Evolutionary conservation across 2,888 invertebrate genomes (phyloP), one percentile per base, ranked within the genome.

Genomic region (Trichogramma evanescens): DNA sequence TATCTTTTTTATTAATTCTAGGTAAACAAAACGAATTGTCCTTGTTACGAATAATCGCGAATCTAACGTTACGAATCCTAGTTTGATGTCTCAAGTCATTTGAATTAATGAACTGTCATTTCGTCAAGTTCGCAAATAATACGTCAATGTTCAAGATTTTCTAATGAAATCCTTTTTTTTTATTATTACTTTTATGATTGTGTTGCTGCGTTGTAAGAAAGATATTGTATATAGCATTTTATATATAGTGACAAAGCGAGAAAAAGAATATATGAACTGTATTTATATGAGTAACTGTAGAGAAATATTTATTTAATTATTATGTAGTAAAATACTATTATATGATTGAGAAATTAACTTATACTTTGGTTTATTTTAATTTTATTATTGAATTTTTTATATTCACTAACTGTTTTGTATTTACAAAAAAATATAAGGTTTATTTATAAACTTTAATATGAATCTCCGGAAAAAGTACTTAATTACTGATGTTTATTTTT

Each of bases 171-270:
- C 13, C 13, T 13, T 13, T 13, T 13, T 13, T 13, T 13, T 13
- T 13, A 13, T 13, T 1, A 13, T 13, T 13, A 1, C 2, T 13
- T 13, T 13, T 13, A 13, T 13, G 13, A 13, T 13, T 13, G 13
- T 13, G 13, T 13, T 13, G 56, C 1, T 52, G 45, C 9, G 43
- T 51, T 64, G 61, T 64, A 64, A 59, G 62, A 59, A 62, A 64
- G 62, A 56, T 61, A 60, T 58, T 64, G 64, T 64, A 64, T 55
- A 64, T 64, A 64, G 62, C 57, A 56, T 58, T 57, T 60, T 58
- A 62, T 62, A 56, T 48, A 62, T 54, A 62, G 13, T 13, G 2
- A 13, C 13, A 13, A 13, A 13, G 13, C 13, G 13, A 13, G 13
- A 13, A 13, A 13, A 13, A 59, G 43, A 44, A 46, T 43, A 46